phyloP scores from a whole-genome alignment of 2,888 invertebrate genomes.

The Nemotelus pantherinus region DNA sequence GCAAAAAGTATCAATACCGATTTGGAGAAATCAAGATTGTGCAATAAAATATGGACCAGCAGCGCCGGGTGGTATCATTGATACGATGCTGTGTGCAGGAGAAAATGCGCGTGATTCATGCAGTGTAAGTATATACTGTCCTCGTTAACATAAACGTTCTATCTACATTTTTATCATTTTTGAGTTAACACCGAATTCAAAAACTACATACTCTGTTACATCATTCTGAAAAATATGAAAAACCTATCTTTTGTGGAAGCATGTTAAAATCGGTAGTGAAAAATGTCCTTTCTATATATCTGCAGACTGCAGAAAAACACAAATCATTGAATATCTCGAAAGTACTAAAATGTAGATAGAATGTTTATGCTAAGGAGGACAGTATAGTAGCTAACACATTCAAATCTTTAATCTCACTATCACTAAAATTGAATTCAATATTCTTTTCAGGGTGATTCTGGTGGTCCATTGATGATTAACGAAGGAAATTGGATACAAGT shows the following conservation, averaged over 20 bases:
- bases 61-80: conserved; percentile 88
- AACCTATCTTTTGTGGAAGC: no score
- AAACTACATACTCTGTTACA: no score
- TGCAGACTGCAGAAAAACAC: no score
- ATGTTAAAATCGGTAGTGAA: no score
- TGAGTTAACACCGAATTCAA: no score
- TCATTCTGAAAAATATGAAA: no score
- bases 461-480: conserved; percentile 86
- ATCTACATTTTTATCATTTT: no score
- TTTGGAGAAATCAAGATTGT: conserved; percentile 84
- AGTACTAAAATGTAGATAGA: no score
- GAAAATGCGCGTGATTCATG: conserved; percentile 86
- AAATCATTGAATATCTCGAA: no score
- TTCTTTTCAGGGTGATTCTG: conserved; percentile 80
- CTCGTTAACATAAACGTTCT: conserved; percentile 3
- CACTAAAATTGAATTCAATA: background rate
- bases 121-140: conserved; percentile 73
- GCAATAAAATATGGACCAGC: conserved; percentile 82
- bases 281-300: no score
- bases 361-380: no score
- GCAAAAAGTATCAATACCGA: conserved; percentile 85
- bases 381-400: conserved; percentile 16
- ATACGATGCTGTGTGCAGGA: conserved; percentile 89
- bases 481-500: conserved; percentile 83
- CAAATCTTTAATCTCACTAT: no score